Evolutionary conservation across 2,888 invertebrate species (phyloP), one percentile per base, ranked within the genome.

Genomic region (Malthinus seriepunctatus): DNA sequence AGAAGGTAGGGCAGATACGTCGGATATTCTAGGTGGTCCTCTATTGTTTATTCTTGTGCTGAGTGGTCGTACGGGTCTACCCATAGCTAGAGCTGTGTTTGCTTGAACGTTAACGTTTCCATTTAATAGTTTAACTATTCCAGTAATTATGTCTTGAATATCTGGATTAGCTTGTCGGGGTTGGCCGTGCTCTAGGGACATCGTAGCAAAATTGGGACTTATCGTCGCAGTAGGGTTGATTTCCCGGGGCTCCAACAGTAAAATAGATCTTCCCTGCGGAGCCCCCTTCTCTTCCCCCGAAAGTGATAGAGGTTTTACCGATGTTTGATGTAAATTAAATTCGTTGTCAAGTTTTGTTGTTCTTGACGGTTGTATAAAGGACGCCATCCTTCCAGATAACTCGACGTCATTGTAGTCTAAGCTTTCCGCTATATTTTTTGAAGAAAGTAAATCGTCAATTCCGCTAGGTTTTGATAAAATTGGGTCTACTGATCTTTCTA

Each of bases 131-230:
- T 94, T 93, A 0, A 94, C 93, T 47, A 95, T 89, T 7, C 94
- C 94, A 1, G 91, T 91, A 33, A 95, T 92, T 32, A 95, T 93
- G 70, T 95, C 93, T 75, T 94, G 93, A 56, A 95, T 93, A 72
- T 93, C 93, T 35, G 88, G 86, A 74, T 85, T 87, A 3, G 85
- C 83, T 68, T 87, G 86, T 57, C 87, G 79, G 11, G 81, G 75
- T 60, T 68, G 72, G 50, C 53, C 65, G 64, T 56, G 63, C 64
- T 67, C 82, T 80, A 69, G 81, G 77, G 76, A 79, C 61, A 73
- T 79, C 71, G 83, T 82, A 73, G 83, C 83, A 81, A 82, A 83
- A 74, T 79, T 81, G 71, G 79, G 80, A 80, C 81, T 65, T 58
- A 62, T 67, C 71, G 73, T 74, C 65, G 76, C 78, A 75, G 78